Evolutionary conservation across 2,888 invertebrate species (phyloP), one percentile per base, ranked within the genome.

Genomic region (Chymomyza caudatula): DNA sequence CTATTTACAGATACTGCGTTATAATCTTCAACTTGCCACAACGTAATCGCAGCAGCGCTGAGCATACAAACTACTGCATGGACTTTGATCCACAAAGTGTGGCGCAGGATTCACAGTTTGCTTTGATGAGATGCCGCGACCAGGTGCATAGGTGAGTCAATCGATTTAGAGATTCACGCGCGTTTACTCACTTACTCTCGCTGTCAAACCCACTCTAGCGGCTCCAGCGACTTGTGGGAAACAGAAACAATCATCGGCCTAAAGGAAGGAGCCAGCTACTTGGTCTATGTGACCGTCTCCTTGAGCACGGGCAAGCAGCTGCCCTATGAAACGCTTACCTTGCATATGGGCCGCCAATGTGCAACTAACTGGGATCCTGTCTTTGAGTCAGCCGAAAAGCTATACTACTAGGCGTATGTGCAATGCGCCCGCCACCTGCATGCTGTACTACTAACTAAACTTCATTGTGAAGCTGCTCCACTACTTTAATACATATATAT

Each of bases 271-370:
- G 91, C 90, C 71, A 90, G 89, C 42, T 93, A 93, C 74, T 90
- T 92, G 47, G 90, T 93, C 15, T 93, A 93, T 82, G 92, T 93
- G 8, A 93, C 92, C 0, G 91, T 92, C 2, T 92, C 91, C 69
- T 91, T 93, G 64, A 90, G 90, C 51, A 91, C 91, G 78, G 92
- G 92, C 19, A 92, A 91, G 77, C 91, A 92, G 2, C 78, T 93
- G 55, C 92, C 93, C 0, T 93, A 93, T 77, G 92, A 93, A 83
- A 88, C 93, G 22, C 88, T 93, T 4, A 88, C 85, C 23, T 80
- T 89, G 4, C 85, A 86, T 62, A 86, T 88, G 86, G 78, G 80
- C 62, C 85, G 77, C 25, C 88, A 89, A 56, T 89, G 89, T 64
- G 71, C 87, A 56, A 74, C 82, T 22, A 53, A n/a, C 25, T n/a